These are phyloP conservation scores for Pandion haliaetus DNA, from an alignment of 2,113 vertebrate genomes.

Conservation along the genomic window DNA sequence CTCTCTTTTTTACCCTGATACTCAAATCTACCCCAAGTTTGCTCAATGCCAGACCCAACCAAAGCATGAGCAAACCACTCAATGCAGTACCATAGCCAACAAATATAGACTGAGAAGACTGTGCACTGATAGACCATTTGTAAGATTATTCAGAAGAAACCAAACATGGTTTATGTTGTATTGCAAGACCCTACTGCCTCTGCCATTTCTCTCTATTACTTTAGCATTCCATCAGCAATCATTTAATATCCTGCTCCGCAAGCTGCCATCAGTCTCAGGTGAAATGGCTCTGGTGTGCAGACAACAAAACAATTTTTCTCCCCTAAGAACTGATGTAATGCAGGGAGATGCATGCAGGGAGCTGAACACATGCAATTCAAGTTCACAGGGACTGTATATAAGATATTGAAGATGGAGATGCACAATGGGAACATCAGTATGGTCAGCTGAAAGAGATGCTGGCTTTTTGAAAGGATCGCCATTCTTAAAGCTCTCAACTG, in stretches of 20 bases:
- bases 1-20: neutral
- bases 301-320: neutral
- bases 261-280: neutral
- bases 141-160: neutral
- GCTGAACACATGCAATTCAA: neutral
- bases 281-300: neutral
- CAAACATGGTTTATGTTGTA: neutral
- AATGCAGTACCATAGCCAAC: neutral
- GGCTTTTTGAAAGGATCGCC: neutral
- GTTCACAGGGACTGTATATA: neutral
- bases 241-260: neutral
- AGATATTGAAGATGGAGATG: neutral
- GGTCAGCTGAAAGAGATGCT: neutral
- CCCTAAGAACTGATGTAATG: neutral
- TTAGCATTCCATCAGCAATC: neutral
- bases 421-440: neutral
- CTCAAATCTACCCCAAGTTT: neutral
- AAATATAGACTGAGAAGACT: neutral
- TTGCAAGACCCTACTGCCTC: neutral
- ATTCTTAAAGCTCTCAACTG: neutral
- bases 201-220: neutral
- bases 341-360: neutral
- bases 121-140: neutral
- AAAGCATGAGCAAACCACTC: neutral
- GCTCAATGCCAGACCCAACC: neutral